These are phyloP conservation scores for Harmothoe impar DNA, from an alignment of 2,888 invertebrate genomes.

Conservation along the genomic window DNA sequence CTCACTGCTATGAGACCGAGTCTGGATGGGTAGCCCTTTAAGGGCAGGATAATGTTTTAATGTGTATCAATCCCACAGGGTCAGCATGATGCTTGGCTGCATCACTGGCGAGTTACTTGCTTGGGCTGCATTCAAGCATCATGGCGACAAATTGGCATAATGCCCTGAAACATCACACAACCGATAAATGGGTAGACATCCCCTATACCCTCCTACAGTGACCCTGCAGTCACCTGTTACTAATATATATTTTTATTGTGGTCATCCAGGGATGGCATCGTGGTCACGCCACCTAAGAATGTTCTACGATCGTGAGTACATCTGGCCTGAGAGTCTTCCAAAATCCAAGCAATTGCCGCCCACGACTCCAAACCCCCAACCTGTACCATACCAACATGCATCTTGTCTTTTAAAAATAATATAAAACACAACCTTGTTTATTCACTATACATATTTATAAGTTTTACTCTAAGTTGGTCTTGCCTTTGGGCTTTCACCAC, in stretches of 20 bases:
- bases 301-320: slow-evolving; percentile 56
- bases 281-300: slow-evolving; percentile 45
- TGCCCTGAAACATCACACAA: too few relatives aligned
- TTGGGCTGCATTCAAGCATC: too few relatives aligned
- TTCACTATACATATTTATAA: slow-evolving; percentile 16
- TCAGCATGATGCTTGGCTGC: too few relatives aligned
- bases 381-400: slow-evolving; percentile 28
- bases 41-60: too few relatives aligned
- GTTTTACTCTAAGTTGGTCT: slow-evolving; percentile 34
- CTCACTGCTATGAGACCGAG: not conserved
- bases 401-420: slow-evolving; percentile 19
- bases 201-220: not conserved
- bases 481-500: slow-evolving; percentile 30
- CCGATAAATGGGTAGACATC: too few relatives aligned
- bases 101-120: too few relatives aligned
- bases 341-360: not conserved
- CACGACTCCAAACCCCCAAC: not conserved
- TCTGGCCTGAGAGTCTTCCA: slow-evolving; percentile 31
- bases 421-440: slow-evolving; percentile 35
- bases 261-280: slow-evolving; percentile 47
- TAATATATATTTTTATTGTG: slow-evolving; percentile 53
- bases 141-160: too few relatives aligned
- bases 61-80: too few relatives aligned
- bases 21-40: not conserved
- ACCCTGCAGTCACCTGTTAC: not conserved